Evolutionary conservation across 2,888 invertebrate species (phyloP).

Genomic region (Orchesella flavescens): DNA sequence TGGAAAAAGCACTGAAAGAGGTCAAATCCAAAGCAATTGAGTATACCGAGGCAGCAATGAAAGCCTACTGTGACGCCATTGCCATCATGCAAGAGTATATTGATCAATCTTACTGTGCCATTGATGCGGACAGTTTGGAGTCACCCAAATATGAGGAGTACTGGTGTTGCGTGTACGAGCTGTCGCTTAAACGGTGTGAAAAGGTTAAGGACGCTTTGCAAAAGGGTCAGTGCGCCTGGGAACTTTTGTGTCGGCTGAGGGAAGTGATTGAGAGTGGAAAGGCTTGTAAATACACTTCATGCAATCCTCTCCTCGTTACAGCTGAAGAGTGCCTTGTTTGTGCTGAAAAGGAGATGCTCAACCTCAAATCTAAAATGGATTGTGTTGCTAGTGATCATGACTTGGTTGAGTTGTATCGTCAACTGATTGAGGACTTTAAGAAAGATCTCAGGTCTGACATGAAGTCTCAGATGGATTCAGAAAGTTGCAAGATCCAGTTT

Average conservation of each 20-base stretch:
- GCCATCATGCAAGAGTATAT: slow-evolving; percentile 67
- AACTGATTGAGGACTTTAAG: slow-evolving; percentile 68
- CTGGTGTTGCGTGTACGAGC: slow-evolving; percentile 70
- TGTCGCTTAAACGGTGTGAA: slow-evolving; percentile 67
- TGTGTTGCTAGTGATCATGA: slow-evolving; percentile 68
- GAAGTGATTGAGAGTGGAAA: slow-evolving; percentile 71
- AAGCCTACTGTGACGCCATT: slow-evolving; percentile 70
- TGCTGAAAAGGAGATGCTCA: slow-evolving; percentile 69
- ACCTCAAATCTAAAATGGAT: slow-evolving; percentile 70
- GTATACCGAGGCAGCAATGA: slow-evolving; percentile 70
- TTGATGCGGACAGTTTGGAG: slow-evolving; percentile 68
- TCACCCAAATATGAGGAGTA: slow-evolving; percentile 70
- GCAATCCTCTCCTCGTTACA: slow-evolving; percentile 70
- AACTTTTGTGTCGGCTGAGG: slow-evolving; percentile 69
- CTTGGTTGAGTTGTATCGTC: slow-evolving; percentile 70
- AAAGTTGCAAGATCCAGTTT: slow-evolving; percentile 63
- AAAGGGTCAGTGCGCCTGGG: slow-evolving; percentile 71
- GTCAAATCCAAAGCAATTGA: slow-evolving; percentile 69
- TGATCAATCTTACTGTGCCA: slow-evolving; percentile 69
- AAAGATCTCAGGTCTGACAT: slow-evolving; percentile 65
- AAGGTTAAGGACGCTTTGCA: slow-evolving; percentile 67
- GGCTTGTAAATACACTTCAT: slow-evolving; percentile 70
- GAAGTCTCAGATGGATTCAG: slow-evolving; percentile 61
- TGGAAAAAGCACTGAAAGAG: slow-evolving; percentile 71
- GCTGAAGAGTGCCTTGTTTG: slow-evolving; percentile 69